phyloP scores from a whole-genome alignment of 1,140 invertebrate genomes.

The Brevipalpus yothersi region DNA sequence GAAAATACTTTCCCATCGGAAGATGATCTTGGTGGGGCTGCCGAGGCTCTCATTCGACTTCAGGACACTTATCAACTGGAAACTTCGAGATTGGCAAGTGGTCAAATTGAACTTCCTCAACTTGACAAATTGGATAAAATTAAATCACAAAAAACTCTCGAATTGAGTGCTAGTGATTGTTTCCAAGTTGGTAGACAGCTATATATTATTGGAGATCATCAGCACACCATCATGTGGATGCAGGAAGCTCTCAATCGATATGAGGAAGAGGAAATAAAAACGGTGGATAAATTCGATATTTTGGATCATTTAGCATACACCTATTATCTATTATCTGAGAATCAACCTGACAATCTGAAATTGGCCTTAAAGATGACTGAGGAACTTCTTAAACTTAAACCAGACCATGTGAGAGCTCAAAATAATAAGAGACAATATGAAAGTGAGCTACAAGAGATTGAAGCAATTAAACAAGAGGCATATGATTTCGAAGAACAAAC shows the following conservation, averaged over 20 bases:
- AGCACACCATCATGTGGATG: constrained; percentile 89
- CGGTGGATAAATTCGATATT: constrained; percentile 44
- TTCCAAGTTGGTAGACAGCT: constrained; percentile 82
- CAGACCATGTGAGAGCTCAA: constrained; percentile 48
- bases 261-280: constrained; percentile 30
- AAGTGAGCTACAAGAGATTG: neutral
- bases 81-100: constrained; percentile 61
- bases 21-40: constrained; percentile 61
- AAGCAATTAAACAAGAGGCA: constrained; percentile 21
- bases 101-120: constrained; percentile 32
- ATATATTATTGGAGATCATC: constrained; percentile 82
- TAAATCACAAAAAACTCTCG: neutral
- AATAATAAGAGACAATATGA: constrained; percentile 69
- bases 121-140: neutral
- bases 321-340: too few relatives aligned
- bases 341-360: constrained; percentile 55
- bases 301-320: constrained; percentile 89
- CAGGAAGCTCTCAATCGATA: constrained; percentile 48
- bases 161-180: constrained; percentile 60
- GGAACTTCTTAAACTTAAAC: constrained; percentile 30
- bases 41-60: constrained; percentile 71
- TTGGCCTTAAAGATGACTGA: constrained; percentile 76
- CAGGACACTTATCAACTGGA: constrained; percentile 90
- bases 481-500: too few relatives aligned
- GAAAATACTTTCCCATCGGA: constrained; percentile 19